Conservation (phyloP, 92 coral and sea anemone species). For the Desmophyllum pertusum region DNA sequence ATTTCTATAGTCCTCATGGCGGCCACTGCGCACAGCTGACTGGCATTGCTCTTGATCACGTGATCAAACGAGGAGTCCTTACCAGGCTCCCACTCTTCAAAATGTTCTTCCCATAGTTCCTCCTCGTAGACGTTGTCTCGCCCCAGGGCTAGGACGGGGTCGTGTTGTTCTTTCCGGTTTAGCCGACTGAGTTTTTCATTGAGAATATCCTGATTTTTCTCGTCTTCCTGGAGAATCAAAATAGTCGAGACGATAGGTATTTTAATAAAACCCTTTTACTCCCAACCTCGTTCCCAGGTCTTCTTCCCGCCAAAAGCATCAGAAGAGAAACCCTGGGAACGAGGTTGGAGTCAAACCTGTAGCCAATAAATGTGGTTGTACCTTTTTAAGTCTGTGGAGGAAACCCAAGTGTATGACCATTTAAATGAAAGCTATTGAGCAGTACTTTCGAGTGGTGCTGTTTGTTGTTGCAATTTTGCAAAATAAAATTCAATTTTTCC, state of each 20-base stretch:
- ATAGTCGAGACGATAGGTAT: background rate
- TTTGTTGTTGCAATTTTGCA: no score
- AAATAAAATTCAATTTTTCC: no score
- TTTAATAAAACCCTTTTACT: no score
- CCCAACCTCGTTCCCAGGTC: background rate
- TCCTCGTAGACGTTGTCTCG: slow-evolving; percentile 89
- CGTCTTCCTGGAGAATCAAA: slow-evolving; percentile 78
- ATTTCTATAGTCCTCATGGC: slow-evolving; percentile 89
- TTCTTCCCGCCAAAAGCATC: no score
- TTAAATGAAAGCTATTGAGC: background rate
- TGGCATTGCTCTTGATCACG: slow-evolving; percentile 79
- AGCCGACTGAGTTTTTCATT: slow-evolving; percentile 80
- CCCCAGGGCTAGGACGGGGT: slow-evolving; percentile 93
- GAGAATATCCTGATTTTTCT: slow-evolving; percentile 70
- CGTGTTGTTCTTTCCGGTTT: slow-evolving; percentile 63
- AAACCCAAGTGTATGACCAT: background rate
- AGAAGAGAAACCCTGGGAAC: no score
- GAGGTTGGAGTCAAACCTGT: no score
- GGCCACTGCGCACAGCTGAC: slow-evolving; percentile 89
- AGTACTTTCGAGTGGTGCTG: background rate
- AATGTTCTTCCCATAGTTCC: slow-evolving; percentile 86
- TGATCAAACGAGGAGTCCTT: slow-evolving; percentile 73
- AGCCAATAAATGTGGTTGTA: no score
- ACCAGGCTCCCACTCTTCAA: slow-evolving; percentile 77
- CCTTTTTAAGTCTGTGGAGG: background rate